Evolutionary conservation across 2,888 invertebrate genomes (phyloP), one percentile per base, ranked within the genome.

Genomic region (Epirrhoe alternata): DNA sequence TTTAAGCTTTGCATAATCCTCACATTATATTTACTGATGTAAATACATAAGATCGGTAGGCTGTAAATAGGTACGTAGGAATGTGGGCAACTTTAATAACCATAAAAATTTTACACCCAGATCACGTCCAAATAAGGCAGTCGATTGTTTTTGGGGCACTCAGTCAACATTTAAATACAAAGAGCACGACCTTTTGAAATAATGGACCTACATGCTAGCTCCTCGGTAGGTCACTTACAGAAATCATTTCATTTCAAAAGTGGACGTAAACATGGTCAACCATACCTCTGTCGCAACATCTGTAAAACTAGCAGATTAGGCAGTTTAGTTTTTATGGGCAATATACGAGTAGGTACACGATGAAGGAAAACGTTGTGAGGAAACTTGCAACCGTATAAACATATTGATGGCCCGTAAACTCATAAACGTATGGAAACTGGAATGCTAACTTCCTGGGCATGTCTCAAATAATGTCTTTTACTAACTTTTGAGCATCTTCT

Each of bases 131-230:
- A 61, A 33, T 58, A 58, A 55, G 57, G 57, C 67, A 65, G 53
- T 61, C 58, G 54, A 63, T 68, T 59, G 35, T 45, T 65, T 62
- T 58, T n/a, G 58, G 61, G 53, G 61, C 60, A 42, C 57, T 58
- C 38, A 57, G 47, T 63, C 63, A 57, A 35, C 45, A 51, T 33
- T 63, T 64, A 56, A 61, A 59, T 61, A 64, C 54, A 17, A 53
- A 35, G 14, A 53, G 50, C 38, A 42, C 60, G 64, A 68, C 70
- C 69, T 72, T 69, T 69, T 14, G 53, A 45, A 58, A 52, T 63
- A 53, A 59, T 59, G 30, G 50, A n/a, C 24, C 24, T 24, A 24
- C 24, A 56, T 64, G 64, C 31, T 53, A n/a, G 14, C 17, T n/a
- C 16, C 14, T 5, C 45, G 31, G 52, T 10, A 30, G 49, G 12